These are phyloP conservation scores for Epizoanthus rinbou DNA, from an alignment of 92 coral and sea anemone genomes.

Conservation along the genomic window DNA sequence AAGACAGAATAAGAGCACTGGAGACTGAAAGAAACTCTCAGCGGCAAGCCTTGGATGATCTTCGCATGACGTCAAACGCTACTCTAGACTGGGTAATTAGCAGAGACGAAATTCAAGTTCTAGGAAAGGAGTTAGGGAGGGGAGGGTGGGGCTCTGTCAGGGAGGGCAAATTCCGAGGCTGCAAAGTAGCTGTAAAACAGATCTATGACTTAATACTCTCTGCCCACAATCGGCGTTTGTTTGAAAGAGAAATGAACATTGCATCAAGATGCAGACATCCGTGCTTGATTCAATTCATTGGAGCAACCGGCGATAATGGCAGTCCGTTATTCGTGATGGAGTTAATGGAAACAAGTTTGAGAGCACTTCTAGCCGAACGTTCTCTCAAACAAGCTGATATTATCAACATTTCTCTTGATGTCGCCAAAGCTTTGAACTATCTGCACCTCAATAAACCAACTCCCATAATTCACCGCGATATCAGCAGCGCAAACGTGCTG, in stretches of 20 bases:
- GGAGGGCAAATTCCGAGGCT: slow-evolving; percentile 76
- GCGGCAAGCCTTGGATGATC: background rate
- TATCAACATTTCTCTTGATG: slow-evolving; percentile 58
- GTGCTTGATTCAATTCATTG: slow-evolving; percentile 81
- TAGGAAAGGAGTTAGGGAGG: slow-evolving; percentile 66
- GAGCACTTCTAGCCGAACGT: slow-evolving; percentile 65
- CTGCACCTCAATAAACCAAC: slow-evolving; percentile 71
- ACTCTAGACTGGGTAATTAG: slow-evolving; percentile 69
- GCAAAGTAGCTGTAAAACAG: slow-evolving; percentile 82
- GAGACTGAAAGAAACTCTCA: background rate
- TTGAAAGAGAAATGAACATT: slow-evolving; percentile 89
- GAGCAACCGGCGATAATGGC: slow-evolving; percentile 79
- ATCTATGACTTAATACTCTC: slow-evolving; percentile 82
- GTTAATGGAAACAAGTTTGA: slow-evolving; percentile 72
- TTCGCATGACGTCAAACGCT: background rate
- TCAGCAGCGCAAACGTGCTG: slow-evolving; percentile 90
- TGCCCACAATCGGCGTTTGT: slow-evolving; percentile 78
- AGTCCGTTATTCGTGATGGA: slow-evolving; percentile 80
- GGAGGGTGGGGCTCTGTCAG: slow-evolving; percentile 86
- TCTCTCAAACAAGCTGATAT: slow-evolving; percentile 54
- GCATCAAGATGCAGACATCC: slow-evolving; percentile 92
- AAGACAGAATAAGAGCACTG: background rate
- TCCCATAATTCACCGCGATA: slow-evolving; percentile 88
- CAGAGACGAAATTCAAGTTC: slow-evolving; percentile 69
- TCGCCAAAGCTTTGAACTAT: slow-evolving; percentile 78